phyloP scores from a whole-genome alignment of 2,888 invertebrate genomes.

The Agrenia bidenticulata region DNA sequence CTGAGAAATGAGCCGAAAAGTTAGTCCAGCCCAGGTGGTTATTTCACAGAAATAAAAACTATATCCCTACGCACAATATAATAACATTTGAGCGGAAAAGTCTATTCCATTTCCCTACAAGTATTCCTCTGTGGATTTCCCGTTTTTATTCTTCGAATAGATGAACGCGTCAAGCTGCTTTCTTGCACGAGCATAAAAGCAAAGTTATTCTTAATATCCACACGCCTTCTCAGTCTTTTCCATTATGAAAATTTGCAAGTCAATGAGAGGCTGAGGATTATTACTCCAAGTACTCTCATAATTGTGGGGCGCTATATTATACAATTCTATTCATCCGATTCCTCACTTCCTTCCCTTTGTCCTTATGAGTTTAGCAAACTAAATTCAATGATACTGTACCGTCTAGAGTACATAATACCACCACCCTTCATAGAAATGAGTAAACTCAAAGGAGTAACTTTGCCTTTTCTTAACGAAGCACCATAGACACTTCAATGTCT shows the following conservation, averaged over 20 bases:
- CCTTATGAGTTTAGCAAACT: conserved; percentile 1
- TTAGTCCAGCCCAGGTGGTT: conserved; percentile 1
- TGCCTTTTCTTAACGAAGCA: not conserved
- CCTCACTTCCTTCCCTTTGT: conserved; percentile 10
- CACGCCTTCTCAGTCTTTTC: conserved; percentile 28
- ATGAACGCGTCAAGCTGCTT: conserved; percentile 11
- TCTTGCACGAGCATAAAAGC: conserved; percentile 28
- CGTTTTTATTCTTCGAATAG: not conserved
- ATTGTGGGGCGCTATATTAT: conserved; percentile 27
- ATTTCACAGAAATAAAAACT: not conserved
- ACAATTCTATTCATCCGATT: conserved; percentile 8
- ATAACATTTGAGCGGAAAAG: not conserved
- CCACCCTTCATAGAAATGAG: not conserved
- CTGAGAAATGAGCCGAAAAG: conserved; percentile 3
- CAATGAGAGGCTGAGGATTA: conserved; percentile 50
- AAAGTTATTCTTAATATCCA: conserved; percentile 15
- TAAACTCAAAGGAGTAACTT: conserved; percentile 1
- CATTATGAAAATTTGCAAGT: conserved; percentile 50
- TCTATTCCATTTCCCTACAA: not conserved
- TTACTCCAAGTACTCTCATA: conserved; percentile 42
- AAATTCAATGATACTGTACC: not conserved
- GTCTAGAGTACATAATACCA: not conserved
- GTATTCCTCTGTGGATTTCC: not conserved
- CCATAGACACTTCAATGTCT: too few relatives aligned
- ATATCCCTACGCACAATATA: not conserved